Base-by-base conservation (phyloP, 2,113 vertebrate species). In the Apodemus sylvaticus region DNA sequence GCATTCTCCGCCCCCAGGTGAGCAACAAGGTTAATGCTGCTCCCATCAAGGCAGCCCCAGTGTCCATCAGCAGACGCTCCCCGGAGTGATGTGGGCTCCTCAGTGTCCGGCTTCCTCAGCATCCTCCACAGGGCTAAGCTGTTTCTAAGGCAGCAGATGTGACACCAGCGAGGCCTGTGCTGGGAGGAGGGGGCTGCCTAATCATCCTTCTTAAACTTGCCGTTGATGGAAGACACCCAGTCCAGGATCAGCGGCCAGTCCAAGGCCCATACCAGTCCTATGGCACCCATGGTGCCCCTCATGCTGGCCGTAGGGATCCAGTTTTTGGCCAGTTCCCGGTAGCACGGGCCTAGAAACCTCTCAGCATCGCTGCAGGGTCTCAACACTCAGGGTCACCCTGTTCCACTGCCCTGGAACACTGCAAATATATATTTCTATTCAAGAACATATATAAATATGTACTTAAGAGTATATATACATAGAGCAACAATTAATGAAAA, bases 241-340 rank as follows among this genome's bases (percentile, higher is more conserved):
- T 99, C 99, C 94, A 99, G 98, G 95, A 99, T 29, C 93, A 99
- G 48, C 74, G 98, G 97, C 99, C 99, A 99, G 96, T 99, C 99
- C 7, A 99, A 99, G 93, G 98, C 86, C 98, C 99, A 99, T 60
- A 99, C 55, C 98, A 99, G 26, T 36, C 98, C 99, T 31, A 99
- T 95, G 0, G 98, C 96, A 10, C 98, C 99, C 7, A 98, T 98
- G 0, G 98, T 58, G 7, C 99, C 99, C 99, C 99, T 99, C 0
- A 98, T 96, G 22, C 98, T 4, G 0, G 98, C 6, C 0, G 98
- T 99, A 39, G 99, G 99, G 2, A 98, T 64, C 99, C 99, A 53
- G 64, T 87, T 71, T 48, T 71, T 87, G 66, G 42, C 17, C 31
- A 87, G 19, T 64, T 87, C 10, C 45, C 6, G 1, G 66, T 53